Conservation (phyloP, 2,113 vertebrate genomes). For the Odobenus rosmarus region DNA sequence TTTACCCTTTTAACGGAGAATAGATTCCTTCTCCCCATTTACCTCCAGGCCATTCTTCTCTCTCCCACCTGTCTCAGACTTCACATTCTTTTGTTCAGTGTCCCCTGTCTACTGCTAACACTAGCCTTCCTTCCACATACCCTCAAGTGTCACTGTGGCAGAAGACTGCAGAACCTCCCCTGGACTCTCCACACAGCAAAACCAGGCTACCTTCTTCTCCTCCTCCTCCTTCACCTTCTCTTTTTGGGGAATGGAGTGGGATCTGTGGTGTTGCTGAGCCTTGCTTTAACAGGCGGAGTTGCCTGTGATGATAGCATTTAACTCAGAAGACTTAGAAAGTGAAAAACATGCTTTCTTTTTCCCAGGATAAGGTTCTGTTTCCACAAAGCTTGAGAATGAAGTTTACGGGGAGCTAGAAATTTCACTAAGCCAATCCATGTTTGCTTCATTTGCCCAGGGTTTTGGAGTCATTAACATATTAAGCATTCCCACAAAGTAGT, state of each 20-base stretch:
- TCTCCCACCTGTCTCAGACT: neutral
- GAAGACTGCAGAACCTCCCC: neutral
- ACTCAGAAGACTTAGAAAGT: slow-evolving; percentile 10
- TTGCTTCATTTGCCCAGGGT: neutral
- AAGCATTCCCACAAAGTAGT: neutral
- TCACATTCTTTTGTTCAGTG: neutral
- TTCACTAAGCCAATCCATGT: neutral
- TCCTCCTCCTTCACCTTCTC: neutral
- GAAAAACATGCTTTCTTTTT: neutral
- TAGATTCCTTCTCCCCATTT: slow-evolving; percentile 3
- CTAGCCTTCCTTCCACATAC: neutral
- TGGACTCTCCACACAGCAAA: neutral
- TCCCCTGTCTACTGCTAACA: neutral
- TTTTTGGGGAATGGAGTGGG: neutral
- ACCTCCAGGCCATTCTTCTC: neutral
- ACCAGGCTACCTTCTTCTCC: neutral
- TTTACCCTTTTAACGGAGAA: neutral
- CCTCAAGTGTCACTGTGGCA: neutral
- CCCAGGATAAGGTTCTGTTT: neutral
- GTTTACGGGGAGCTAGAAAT: neutral
- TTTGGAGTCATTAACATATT: slow-evolving; percentile 21
- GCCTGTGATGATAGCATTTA: slow-evolving; percentile 4
- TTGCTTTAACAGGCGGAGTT: neutral
- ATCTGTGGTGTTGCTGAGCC: neutral
- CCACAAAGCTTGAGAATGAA: neutral